phyloP scores from a whole-genome alignment of 2,888 invertebrate genomes.

The Myathropa florea region DNA sequence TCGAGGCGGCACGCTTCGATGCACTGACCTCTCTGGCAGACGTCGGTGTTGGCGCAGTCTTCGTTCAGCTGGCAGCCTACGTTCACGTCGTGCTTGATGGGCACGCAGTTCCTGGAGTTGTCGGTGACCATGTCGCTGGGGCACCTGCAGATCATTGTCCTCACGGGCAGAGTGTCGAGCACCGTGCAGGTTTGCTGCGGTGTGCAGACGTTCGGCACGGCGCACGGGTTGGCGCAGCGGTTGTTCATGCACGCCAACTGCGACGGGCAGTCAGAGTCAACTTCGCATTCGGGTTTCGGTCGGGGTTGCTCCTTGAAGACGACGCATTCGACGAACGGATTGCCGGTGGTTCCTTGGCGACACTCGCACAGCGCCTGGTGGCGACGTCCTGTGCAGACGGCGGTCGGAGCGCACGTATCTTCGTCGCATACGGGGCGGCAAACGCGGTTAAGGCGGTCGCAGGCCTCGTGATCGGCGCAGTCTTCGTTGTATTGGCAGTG shows the following conservation, averaged over 20 bases:
- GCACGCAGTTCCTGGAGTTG: constrained; percentile 86
- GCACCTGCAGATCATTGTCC: constrained; percentile 93
- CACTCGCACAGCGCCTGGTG: constrained; percentile 91
- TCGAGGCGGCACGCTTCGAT: constrained; percentile 89
- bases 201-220: constrained; percentile 87
- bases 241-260: constrained; percentile 89
- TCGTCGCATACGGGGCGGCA: constrained; percentile 91
- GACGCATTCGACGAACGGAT: constrained; percentile 87
- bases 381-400: constrained; percentile 87
- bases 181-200: constrained; percentile 90
- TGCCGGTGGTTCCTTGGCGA: constrained; percentile 87
- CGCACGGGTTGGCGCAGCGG: constrained; percentile 89
- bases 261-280: constrained; percentile 89
- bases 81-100: constrained; percentile 82
- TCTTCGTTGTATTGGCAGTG: constrained; percentile 94
- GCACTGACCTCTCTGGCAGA: constrained; percentile 89
- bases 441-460: constrained; percentile 90
- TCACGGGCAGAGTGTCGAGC: constrained; percentile 88
- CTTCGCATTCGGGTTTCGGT: constrained; percentile 84
- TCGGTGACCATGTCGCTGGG: constrained; percentile 90
- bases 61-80: constrained; percentile 86
- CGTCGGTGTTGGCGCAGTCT: constrained; percentile 88
- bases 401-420: constrained; percentile 89
- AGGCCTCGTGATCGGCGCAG: constrained; percentile 91
- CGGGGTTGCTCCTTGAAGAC: constrained; percentile 80